These are phyloP conservation scores for Edolisoma coerulescens DNA, from an alignment of 2,113 vertebrate species.

Conservation along the genomic window DNA sequence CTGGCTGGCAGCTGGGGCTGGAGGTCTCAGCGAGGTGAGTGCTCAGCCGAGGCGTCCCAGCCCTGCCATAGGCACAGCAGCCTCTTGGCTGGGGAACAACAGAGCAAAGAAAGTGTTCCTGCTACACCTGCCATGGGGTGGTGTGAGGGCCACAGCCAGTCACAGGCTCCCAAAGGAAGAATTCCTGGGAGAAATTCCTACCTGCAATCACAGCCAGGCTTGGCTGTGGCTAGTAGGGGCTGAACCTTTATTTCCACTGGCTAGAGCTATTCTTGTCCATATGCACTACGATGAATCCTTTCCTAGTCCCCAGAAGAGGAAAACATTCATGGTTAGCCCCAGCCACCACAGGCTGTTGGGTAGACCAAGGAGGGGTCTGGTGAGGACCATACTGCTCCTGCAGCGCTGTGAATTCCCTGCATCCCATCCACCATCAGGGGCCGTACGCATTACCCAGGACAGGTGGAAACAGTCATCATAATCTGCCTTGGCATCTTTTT, in stretches of 20 bases:
- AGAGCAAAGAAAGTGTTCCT: not conserved
- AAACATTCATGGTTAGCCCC: not conserved
- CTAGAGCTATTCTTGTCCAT: not conserved
- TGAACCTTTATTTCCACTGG: not conserved
- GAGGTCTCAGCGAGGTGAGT: not conserved
- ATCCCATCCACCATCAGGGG: not conserved
- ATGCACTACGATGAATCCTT: not conserved
- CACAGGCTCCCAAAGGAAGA: not conserved
- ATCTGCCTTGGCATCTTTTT: constrained; percentile 42
- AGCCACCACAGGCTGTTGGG: not conserved
- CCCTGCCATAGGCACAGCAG: too few species aligned
- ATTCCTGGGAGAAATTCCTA: not conserved
- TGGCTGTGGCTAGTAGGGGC: not conserved
- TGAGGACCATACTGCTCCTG: not conserved
- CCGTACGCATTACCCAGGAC: not conserved
- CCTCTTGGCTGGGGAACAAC: not conserved
- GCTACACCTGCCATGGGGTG: not conserved
- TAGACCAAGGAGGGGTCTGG: not conserved
- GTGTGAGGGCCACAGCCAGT: not conserved
- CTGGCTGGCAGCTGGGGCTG: not conserved
- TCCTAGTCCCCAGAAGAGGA: not conserved
- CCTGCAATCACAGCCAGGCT: not conserved
- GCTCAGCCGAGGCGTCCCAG: not conserved
- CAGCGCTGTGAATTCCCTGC: not conserved
- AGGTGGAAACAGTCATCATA: constrained; percentile 49